A percentile compares a stretch with the other conserved stretches of the same genome.
These are phyloP conservation scores for Oceanites oceanicus DNA, from an alignment of 2,113 vertebrate species.

Conservation along the genomic window DNA sequence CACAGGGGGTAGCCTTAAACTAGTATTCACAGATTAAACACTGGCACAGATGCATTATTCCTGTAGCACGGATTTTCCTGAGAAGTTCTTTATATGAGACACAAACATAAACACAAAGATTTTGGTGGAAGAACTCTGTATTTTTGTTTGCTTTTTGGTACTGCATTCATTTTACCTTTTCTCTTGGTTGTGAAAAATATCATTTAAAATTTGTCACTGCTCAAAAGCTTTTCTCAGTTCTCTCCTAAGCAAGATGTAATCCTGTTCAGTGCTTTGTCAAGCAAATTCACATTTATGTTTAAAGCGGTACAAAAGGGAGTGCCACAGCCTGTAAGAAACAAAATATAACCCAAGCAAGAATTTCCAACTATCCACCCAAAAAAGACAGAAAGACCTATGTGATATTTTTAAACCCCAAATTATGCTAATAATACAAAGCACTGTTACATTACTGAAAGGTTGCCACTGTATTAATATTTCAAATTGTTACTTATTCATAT, in stretches of 20 bases:
- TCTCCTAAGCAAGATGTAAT: background rate
- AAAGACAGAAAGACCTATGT: background rate
- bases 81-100: background rate
- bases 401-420: background rate
- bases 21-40: background rate
- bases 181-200: background rate
- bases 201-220: background rate
- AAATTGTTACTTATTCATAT: background rate
- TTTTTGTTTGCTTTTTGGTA: background rate
- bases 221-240: background rate
- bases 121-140: background rate
- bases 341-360: background rate
- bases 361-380: background rate
- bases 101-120: background rate
- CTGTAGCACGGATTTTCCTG: background rate
- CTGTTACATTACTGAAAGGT: background rate
- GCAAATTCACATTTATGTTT: background rate
- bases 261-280: background rate
- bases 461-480: background rate
- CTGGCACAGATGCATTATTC: background rate
- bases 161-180: background rate
- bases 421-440: background rate
- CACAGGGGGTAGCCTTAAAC: background rate
- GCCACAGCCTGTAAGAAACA: background rate
- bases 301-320: background rate